Evolutionary conservation across 1,140 invertebrate genomes (phyloP), one percentile per base, ranked within the genome.

Genomic region (Lucilia cuprina): DNA sequence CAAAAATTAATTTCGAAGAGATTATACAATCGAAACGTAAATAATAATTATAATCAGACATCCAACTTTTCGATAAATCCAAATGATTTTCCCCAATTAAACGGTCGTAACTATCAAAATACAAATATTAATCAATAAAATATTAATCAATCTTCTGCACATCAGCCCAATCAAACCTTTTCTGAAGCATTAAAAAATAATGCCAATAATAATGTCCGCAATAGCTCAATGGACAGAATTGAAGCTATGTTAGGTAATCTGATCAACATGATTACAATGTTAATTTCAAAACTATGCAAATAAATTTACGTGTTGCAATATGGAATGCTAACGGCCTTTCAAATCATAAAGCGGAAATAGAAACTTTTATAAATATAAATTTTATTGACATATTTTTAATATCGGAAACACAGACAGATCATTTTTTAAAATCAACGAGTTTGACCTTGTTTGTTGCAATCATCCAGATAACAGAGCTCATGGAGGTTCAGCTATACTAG

Each of bases 381-480:
- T 13, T 41, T 5, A 84, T 85, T 82, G 83, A 84, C 49, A 84
- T 85, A 21, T 30, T 84, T 4, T 65, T 85, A 5, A 83, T 82
- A 21, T 83, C 75, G 0, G 84, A 85, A 78, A 83, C 85, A 19
- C 83, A 85, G 50, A 9, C 21, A 85, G 60, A 85, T 60, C 84
- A 65, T 77, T 74, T 83, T 74, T 84, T 70, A 55, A 84, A 84
- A 85, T 83, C 78, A 83, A 65, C 8, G 77, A 83, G n/a, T 83
- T 82, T 17, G 65, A 85, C 30, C 25, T 80, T 49, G 47, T 83
- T 8, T 21, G 9, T n/a, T 34, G 49, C 13, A 83, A 85, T 34
- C 82, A 85, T 82, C 82, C 83, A 5, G 60, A 84, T 84, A 83
- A 84, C 82, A 83, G 60, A 85, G 82, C 85, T 41, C 85, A 86